These are phyloP conservation scores for Aphaenogaster ashmeadi DNA, from an alignment of 1,140 invertebrate species.

Conservation along the genomic window DNA sequence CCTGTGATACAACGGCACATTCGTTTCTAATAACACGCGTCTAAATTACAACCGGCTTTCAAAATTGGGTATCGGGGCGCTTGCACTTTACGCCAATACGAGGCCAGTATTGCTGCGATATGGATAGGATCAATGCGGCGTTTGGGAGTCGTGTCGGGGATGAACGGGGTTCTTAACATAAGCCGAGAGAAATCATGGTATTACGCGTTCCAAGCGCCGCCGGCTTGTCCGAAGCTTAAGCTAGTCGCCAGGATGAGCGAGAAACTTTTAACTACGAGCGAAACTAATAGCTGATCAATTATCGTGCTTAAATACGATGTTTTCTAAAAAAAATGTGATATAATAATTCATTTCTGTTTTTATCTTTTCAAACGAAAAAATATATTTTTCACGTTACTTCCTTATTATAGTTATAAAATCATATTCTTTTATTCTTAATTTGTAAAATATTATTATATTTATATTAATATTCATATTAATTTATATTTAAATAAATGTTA, in stretches of 20 bases:
- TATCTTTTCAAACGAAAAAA: not conserved
- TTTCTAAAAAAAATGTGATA: not conserved
- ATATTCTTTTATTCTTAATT: not conserved
- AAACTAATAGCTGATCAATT: constrained; percentile 24
- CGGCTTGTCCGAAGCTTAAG: constrained; percentile 47
- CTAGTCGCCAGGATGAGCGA: constrained; percentile 27
- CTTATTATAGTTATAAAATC: not conserved
- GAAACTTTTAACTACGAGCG: constrained; percentile 2
- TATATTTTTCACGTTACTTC: not conserved
- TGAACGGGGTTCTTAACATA: constrained; percentile 63
- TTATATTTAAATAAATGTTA: not conserved
- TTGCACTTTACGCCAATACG: constrained; percentile 29
- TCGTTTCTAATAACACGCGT: constrained; percentile 65
- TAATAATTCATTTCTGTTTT: not conserved
- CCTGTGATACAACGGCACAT: constrained; percentile 49
- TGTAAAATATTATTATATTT: constrained; percentile 17
- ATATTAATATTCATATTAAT: not conserved
- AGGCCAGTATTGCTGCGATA: constrained; percentile 13
- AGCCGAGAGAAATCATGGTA: constrained; percentile 55
- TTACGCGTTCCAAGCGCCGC: constrained; percentile 35
- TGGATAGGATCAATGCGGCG: constrained; percentile 47
- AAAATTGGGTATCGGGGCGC: constrained; percentile 16
- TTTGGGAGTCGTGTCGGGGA: constrained; percentile 57
- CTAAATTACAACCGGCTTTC: constrained; percentile 21
- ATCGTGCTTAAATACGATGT: not conserved